These are phyloP conservation scores for Perca schrenkii DNA, from an alignment of 2,113 vertebrate species.

Conservation along the genomic window DNA sequence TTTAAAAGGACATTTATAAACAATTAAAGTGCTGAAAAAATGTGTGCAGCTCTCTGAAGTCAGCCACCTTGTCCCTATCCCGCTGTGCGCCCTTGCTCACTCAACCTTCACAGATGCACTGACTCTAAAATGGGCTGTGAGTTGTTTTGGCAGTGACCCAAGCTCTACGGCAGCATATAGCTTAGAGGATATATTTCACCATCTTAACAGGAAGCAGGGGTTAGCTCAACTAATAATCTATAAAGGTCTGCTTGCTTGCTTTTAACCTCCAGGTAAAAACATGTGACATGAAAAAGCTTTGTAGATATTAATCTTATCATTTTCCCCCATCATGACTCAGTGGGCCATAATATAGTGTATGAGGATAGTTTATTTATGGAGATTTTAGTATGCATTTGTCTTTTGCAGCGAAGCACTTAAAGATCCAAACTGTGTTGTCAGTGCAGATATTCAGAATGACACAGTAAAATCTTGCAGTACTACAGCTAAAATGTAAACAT, in stretches of 20 bases:
- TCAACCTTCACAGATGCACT: slow-evolving; percentile 55
- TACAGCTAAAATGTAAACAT: neutral
- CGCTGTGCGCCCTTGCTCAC: slow-evolving; percentile 42
- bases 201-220: slow-evolving; percentile 39
- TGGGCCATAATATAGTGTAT: neutral
- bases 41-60: slow-evolving; percentile 5
- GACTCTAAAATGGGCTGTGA: slow-evolving; percentile 45
- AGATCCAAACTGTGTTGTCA: neutral
- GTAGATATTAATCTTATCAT: slow-evolving; percentile 4
- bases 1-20: slow-evolving; percentile 64
- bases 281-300: slow-evolving; percentile 17
- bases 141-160: slow-evolving; percentile 43
- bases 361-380: neutral
- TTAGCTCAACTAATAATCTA: slow-evolving; percentile 35
- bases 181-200: slow-evolving; percentile 23
- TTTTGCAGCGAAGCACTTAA: neutral
- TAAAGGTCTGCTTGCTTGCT: slow-evolving; percentile 25
- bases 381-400: neutral
- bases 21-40: slow-evolving; percentile 48
- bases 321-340: slow-evolving; percentile 5
- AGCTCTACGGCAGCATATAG: neutral
- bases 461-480: neutral
- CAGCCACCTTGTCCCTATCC: slow-evolving; percentile 25
- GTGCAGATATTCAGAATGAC: neutral
- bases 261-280: slow-evolving; percentile 54